Evolutionary conservation across 2,797 vertebrate genomes (phyloP), one percentile per base, ranked within the genome.

Genomic region (Geotria australis): DNA sequence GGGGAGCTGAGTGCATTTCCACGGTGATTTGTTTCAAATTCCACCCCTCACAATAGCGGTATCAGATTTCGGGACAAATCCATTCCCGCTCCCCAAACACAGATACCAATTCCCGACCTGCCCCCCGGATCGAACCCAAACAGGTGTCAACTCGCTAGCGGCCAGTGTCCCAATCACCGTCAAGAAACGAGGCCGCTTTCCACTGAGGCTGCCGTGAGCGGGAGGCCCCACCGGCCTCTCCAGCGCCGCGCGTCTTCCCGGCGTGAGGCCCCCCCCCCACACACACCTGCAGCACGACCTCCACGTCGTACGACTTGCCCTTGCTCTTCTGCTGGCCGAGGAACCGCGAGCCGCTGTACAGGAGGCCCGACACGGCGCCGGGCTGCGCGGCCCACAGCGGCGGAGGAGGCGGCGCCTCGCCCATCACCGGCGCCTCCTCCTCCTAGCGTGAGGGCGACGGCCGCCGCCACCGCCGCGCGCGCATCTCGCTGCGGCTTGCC

Each of bases 321-420:
- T 94, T 93, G 73, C 85, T 91, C 70, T 84, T 91, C 73, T 95
- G 86, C 66, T 85, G 77, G 10, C 88, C 88, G 61, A 79, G 80
- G 73, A 89, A 95, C 74, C 83, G 82, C 46, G 88, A 80, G 61
- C 88, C 88, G 71, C 86, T 91, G 73, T 86, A 85, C 47, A 95
- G 78, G 62, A 86, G 74, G 60, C 82, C 83, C 15, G 81, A 83
- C 63, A 79, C 73, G 63, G 88, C 78, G 56, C 88, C 86, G 45
- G 86, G 85, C 71, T 95, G 88, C 63, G 73, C 72, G 48, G 85
- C 81, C 77, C 86, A 86, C 72, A 95, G 89, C 69, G 86, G 86
- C 57, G 83, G 83, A 56, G 86, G 82, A 4, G 24, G 24, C 24
- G 24, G 24, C 24, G 24, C 24, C 24, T 38, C 24, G 5, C 24